Base-by-base conservation (phyloP, 1,140 invertebrate species). In the Zaprionus inermis region DNA sequence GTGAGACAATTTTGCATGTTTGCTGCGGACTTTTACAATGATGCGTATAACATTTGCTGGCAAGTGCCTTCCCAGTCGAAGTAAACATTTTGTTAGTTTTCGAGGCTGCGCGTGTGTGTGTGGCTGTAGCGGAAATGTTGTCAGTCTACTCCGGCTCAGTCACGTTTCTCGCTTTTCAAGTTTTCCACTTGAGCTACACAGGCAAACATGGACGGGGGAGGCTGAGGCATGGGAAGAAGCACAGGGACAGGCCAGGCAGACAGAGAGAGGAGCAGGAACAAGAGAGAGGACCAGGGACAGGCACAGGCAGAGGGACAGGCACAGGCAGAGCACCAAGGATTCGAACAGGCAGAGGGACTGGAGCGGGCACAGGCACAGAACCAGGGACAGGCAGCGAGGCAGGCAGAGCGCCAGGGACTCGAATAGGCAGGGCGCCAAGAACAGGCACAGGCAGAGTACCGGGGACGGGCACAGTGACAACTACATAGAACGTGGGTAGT, bases 51-150 rank as follows among this genome's bases (percentile, higher is more conserved):
- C 63, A 56, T 58, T 49, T 44, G 32, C 28, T 46, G 71, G 28
- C 54, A 52, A 44, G 49, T 32, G 41, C 22, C 52, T 44, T 44
- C 38, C 32, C 51, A 36, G 51, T 34, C 51, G 22, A n/a, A 32
- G 30, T 63, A 34, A 56, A 51, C 58, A 55, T 75, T 75, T 71
- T 34, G 59, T 65, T 59, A 55, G 54, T 70, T 58, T 64, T 57
- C 7, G 44, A 34, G 28, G 34, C 61, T 55, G 38, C 38, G 14
- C 14, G 36, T 57, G 41, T 38, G 51, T 54, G n/a, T n/a, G n/a
- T n/a, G 28, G 34, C 61, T 55, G 38, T n/a, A 58, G 64, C 76
- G 76, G 83, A 86, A 86, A 69, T 82, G 79, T 70, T 75, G 63
- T 74, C 59, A 18, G 49, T 70, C 44, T 49, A 12, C 64, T 67